Evolutionary conservation across 2,888 invertebrate genomes (phyloP), one percentile per base, ranked within the genome.

Genomic region (Troilus luridus): DNA sequence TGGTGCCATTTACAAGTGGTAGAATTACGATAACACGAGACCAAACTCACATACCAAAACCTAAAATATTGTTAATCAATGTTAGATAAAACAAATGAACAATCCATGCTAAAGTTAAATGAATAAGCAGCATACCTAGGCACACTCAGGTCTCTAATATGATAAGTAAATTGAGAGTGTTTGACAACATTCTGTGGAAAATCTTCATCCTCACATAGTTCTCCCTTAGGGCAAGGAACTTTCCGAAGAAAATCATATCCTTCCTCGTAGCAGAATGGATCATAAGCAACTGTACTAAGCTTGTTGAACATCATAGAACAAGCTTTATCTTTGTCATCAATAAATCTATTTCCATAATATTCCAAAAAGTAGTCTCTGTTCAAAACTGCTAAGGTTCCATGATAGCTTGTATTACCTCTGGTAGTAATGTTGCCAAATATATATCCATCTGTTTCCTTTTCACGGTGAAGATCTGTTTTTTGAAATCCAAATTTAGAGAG

Each of bases 401-500:
- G 96, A 92, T 95, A 95, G 91, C 95, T 95, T 93, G 97, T 96
- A 91, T 95, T 95, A 88, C 95, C 95, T 92, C 95, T 95, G 0
- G 97, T 96, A 58, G 98, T 98, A 88, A 99, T 96, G 94, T 99
- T 99, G 21, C 99, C 99, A 94, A 98, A 99, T 93, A 99, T 98
- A 94, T 98, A 99, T 88, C 99, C 99, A 94, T 97, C 97, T 93
- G 98, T 98, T 93, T 97, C 97, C 93, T 96, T 97, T 93, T 96
- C 96, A 93, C 97, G 96, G 94, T 98, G 97, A 85, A 96, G 96
- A 94, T 98, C 98, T 21, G 99, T 98, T 94, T 98, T 98, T 95
- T 99, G 99, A 94, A 99, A 98, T 91, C 99, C 99, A 94, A 99
- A 99, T 94, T 99, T 99, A 54, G 98, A 96, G 90, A 99, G 95